phyloP scores from a whole-genome alignment of 92 coral and sea anemone genomes.

The Phymanthus crucifer region DNA sequence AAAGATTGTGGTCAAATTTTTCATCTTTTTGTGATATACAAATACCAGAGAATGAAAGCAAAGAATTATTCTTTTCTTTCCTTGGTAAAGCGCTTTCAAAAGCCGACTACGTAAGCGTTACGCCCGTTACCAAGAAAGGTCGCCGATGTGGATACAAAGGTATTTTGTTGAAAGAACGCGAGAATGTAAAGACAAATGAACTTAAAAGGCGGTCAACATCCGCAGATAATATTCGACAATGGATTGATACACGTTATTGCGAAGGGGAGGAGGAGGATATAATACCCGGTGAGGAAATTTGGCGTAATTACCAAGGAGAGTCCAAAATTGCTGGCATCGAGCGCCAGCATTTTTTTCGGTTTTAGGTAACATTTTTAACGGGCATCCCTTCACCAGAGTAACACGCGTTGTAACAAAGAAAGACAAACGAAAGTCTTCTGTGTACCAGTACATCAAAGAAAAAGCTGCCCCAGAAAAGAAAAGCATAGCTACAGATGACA shows the following conservation, averaged over 20 bases:
- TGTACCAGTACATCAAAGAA: not conserved
- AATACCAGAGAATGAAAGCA: not conserved
- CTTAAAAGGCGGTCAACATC: conserved; percentile 1
- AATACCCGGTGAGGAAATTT: conserved; percentile 5
- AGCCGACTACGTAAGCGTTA: not conserved
- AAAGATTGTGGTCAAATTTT: no score
- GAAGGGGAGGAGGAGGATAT: conserved; percentile 22
- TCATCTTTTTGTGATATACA: no score
- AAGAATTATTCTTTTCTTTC: conserved; percentile 8
- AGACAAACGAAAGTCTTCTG: not conserved
- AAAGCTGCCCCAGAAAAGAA: not conserved
- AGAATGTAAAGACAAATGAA: not conserved
- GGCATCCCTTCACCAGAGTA: conserved; percentile 7
- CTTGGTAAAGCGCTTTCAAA: not conserved
- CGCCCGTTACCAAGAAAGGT: not conserved
- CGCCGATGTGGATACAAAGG: conserved; percentile 14
- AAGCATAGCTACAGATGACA: conserved; percentile 8
- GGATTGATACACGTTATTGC: conserved; percentile 6
- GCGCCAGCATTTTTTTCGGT: not conserved
- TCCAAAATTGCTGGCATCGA: not conserved
- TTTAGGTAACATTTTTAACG: conserved; percentile 1
- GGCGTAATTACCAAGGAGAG: conserved; percentile 14
- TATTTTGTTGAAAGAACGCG: conserved; percentile 2
- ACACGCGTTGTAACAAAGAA: conserved; percentile 6
- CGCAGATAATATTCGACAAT: conserved; percentile 3